A percentile compares a stretch with the other conserved stretches of the same genome.
Conservation (phyloP, 2,113 vertebrate species). For the Reinhardtius hippoglossoides region DNA sequence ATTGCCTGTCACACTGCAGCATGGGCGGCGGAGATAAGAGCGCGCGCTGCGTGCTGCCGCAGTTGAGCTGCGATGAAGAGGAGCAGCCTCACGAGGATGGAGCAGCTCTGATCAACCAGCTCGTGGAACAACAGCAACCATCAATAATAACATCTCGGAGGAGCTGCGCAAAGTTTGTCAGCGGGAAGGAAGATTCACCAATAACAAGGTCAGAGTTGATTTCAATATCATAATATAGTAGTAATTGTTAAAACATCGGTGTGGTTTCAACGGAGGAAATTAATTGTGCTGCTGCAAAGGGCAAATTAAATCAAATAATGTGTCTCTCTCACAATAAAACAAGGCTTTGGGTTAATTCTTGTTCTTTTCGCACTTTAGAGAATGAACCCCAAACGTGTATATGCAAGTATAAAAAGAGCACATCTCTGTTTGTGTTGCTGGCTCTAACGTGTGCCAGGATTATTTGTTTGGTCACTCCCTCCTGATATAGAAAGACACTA, state of each 20-base stretch:
- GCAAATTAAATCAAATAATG: neutral
- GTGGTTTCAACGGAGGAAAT: neutral
- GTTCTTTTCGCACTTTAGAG: neutral
- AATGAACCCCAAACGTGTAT: neutral
- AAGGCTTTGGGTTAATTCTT: no score
- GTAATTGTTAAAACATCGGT: neutral
- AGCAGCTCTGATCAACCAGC: neutral
- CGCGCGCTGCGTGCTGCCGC: constrained; percentile 36
- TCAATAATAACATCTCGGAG: neutral
- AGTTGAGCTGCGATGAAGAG: constrained; percentile 21
- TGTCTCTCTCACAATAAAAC: neutral
- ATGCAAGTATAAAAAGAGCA: neutral
- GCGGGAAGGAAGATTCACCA: neutral
- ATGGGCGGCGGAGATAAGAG: constrained; percentile 28
- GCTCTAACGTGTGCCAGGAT: neutral
- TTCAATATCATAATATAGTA: neutral
- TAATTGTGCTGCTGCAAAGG: neutral
- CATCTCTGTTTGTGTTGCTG: neutral
- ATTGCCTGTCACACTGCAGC: rapidly evolving
- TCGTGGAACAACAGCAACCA: neutral
- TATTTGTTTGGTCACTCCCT: constrained; percentile 35
- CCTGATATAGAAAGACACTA: neutral
- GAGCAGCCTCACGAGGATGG: neutral
- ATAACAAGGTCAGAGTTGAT: constrained; percentile 45
- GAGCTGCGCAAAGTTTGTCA: constrained; percentile 3